A percentile compares a stretch with the other conserved stretches of the same genome.
phyloP scores from a whole-genome alignment of 2,113 vertebrate genomes.

The Recurvirostra avosetta region DNA sequence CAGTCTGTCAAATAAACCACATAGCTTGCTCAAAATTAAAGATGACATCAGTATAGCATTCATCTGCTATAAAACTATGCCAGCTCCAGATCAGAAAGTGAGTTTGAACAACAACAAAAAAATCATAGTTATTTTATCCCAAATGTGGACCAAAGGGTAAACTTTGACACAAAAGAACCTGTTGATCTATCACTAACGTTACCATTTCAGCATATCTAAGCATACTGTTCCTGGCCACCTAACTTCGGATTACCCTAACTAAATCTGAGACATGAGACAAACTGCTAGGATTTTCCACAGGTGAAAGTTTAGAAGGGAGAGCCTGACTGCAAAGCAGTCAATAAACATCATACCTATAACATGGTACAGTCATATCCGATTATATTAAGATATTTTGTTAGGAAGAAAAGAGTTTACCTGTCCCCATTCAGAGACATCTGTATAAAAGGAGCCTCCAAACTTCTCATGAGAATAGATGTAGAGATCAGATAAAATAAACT shows the following conservation, averaged over 20 bases:
- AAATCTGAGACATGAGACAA: background rate
- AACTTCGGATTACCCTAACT: background rate
- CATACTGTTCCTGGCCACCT: background rate
- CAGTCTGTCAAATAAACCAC: background rate
- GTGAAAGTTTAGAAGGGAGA: background rate
- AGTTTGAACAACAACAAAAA: background rate
- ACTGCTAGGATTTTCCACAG: background rate
- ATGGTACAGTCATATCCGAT: background rate
- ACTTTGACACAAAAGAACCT: background rate
- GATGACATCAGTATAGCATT: background rate
- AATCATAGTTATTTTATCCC: background rate
- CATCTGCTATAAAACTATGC: background rate
- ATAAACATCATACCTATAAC: background rate
- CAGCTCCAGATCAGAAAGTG: background rate
- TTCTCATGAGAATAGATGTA: background rate
- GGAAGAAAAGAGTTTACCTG: background rate
- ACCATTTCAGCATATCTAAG: background rate
- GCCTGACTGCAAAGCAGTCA: background rate
- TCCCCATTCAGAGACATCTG: background rate
- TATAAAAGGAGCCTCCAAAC: background rate
- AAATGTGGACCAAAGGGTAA: background rate
- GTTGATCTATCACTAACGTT: background rate
- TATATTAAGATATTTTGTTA: background rate
- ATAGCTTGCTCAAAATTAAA: background rate
- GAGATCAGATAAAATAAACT: background rate